These are phyloP conservation scores for Harpalus rubripes DNA, from an alignment of 2,888 invertebrate species.

Conservation along the genomic window DNA sequence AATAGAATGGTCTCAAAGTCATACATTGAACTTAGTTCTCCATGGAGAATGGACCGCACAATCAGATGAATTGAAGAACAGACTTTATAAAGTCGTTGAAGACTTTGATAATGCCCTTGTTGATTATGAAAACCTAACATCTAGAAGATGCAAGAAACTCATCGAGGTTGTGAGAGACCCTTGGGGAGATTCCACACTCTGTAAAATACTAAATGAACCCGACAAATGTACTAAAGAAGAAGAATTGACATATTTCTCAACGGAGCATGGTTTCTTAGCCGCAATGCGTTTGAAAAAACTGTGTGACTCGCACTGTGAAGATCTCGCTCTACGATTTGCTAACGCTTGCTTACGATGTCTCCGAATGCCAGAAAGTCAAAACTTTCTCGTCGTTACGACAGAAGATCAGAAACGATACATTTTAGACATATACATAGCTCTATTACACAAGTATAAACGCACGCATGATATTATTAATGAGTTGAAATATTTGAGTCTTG, in stretches of 20 bases:
- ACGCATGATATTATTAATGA: conserved; percentile 79
- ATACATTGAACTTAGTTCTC: conserved; percentile 75
- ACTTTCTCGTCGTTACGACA: conserved; percentile 75
- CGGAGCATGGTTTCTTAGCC: conserved; percentile 81
- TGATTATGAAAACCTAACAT: conserved; percentile 73
- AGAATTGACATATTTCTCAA: conserved; percentile 79
- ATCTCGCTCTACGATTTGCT: conserved; percentile 81
- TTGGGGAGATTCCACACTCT: conserved; percentile 75
- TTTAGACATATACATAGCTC: conserved; percentile 81
- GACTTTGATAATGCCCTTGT: conserved; percentile 73
- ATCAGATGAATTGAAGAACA: conserved; percentile 67
- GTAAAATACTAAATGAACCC: conserved; percentile 73
- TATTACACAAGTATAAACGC: conserved; percentile 80
- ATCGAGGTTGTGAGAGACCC: conserved; percentile 75
- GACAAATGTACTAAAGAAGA: conserved; percentile 74
- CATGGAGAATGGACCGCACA: conserved; percentile 74
- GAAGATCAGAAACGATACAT: conserved; percentile 80
- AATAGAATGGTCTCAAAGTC: conserved; percentile 76
- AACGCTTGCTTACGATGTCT: conserved; percentile 77
- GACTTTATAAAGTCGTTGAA: conserved; percentile 72
- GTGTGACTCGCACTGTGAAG: conserved; percentile 82
- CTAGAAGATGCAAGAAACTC: conserved; percentile 74
- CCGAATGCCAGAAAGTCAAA: conserved; percentile 73
- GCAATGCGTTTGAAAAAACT: conserved; percentile 81
- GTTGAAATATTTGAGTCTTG: conserved; percentile 79